These are phyloP conservation scores for Xestia ashworthii DNA, from an alignment of 2,888 invertebrate genomes.

Conservation along the genomic window DNA sequence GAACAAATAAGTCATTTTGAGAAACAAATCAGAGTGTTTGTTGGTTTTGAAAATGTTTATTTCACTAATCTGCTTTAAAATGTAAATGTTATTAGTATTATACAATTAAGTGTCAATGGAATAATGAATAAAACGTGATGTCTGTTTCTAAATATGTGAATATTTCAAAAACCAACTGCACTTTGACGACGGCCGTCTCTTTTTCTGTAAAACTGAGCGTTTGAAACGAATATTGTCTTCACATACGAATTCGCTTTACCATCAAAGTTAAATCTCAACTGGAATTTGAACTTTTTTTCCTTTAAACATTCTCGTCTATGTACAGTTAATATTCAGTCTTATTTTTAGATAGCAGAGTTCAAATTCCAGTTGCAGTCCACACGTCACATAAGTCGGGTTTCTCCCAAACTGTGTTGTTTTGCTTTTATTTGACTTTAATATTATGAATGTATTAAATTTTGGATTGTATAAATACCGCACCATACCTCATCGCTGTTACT, in stretches of 20 bases:
- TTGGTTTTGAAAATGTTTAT: slow-evolving; percentile 37
- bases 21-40: neutral
- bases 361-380: slow-evolving; percentile 46
- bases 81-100: slow-evolving; percentile 32
- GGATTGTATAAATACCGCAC: slow-evolving; percentile 74
- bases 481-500: slow-evolving; percentile 81
- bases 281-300: slow-evolving; percentile 37
- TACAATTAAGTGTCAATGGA: slow-evolving; percentile 29
- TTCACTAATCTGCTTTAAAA: slow-evolving; percentile 44
- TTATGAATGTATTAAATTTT: slow-evolving; percentile 48
- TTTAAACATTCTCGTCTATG: slow-evolving; percentile 16
- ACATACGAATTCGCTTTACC: slow-evolving; percentile 39
- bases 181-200: neutral
- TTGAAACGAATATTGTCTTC: neutral
- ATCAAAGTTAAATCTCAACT: slow-evolving; percentile 19
- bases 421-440: slow-evolving; percentile 51
- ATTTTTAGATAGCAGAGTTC: slow-evolving; percentile 26
- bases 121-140: slow-evolving; percentile 27
- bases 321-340: slow-evolving; percentile 43
- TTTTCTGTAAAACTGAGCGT: neutral
- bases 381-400: slow-evolving; percentile 33
- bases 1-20: neutral
- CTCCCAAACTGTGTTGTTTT: slow-evolving; percentile 51
- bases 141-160: slow-evolving; percentile 25
- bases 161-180: slow-evolving; percentile 35